Evolutionary conservation across 2,113 vertebrate species (phyloP), one percentile per base, ranked within the genome.

Genomic region (Chaenogobius annularis): DNA sequence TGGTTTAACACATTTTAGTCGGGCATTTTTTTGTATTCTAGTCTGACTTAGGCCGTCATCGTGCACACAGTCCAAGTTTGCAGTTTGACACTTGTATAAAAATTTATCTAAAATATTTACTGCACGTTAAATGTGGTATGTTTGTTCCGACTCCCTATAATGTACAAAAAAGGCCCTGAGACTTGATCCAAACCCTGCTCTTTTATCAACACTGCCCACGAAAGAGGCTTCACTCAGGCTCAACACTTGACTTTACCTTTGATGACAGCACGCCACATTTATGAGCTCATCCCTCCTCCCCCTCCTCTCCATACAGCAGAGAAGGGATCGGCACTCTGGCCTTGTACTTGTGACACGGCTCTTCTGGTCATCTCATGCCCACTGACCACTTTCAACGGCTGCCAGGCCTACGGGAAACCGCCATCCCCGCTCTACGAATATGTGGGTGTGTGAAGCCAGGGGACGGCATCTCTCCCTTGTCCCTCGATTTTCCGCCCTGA

Each of bases 401-500:
- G 86, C 88, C 88, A 86, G 81, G 82, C 70, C 77, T 70, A 81
- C 69, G 74, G 85, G 76, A 89, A 83, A 75, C 80, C 74, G 72
- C 80, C 77, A 40, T 80, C 78, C 17, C 17, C 61, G 0, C 55
- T 76, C 70, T 77, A 65, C 72, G 68, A 65, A n/a, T 71, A 69
- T 71, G 75, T 31, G 70, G 23, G 65, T 56, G 66, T 65, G 67
- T 37, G 71, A 59, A 56, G 23, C 35, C 9, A 20, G 67, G 83
- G 78, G 74, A 56, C 67, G 75, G 73, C 83, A 70, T 61, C 58
- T 17, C 58, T 86, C 91, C 79, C 89, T 93, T 93, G 91, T 93
- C 88, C 91, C 74, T 75, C 79, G 79, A 93, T 94, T 93, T 94
- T 94, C 93, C 89, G 88, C 92, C 92, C 92, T 93, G 92, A 93